Evolutionary conservation across 2,797 vertebrate species (phyloP).

Genomic region (Channallabes apus): DNA sequence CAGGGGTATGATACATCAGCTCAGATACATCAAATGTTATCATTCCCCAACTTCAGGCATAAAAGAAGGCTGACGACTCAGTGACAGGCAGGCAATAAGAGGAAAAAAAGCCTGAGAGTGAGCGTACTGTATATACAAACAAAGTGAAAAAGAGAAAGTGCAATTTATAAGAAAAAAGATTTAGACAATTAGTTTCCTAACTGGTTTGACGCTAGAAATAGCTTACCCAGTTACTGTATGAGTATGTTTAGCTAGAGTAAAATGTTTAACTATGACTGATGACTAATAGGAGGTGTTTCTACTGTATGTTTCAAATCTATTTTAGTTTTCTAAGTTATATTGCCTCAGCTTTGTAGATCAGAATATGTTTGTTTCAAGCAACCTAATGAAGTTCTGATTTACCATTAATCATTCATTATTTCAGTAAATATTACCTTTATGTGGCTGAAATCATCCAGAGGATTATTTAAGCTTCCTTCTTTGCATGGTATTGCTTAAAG

Average conservation of each 20-base stretch:
- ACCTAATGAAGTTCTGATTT: not conserved
- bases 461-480: slow-evolving; percentile 18
- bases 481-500: slow-evolving; percentile 23
- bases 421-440: not conserved
- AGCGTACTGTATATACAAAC: not conserved
- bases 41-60: not conserved
- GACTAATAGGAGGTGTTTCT: not conserved
- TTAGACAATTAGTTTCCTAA: not conserved
- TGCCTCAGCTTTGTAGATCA: not conserved
- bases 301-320: not conserved
- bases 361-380: not conserved
- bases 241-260: not conserved
- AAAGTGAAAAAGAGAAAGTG: not conserved
- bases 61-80: not conserved
- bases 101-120: not conserved
- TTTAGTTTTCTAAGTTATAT: not conserved
- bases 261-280: not conserved
- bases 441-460: not conserved
- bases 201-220: not conserved
- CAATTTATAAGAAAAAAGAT: not conserved
- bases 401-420: slow-evolving; percentile 1
- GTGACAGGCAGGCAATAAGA: not conserved
- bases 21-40: not conserved
- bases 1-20: not conserved
- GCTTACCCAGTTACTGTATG: not conserved